Evolutionary conservation across 2,113 vertebrate species (phyloP), one percentile per base, ranked within the genome.

Genomic region (Entosphenus tridentatus): DNA sequence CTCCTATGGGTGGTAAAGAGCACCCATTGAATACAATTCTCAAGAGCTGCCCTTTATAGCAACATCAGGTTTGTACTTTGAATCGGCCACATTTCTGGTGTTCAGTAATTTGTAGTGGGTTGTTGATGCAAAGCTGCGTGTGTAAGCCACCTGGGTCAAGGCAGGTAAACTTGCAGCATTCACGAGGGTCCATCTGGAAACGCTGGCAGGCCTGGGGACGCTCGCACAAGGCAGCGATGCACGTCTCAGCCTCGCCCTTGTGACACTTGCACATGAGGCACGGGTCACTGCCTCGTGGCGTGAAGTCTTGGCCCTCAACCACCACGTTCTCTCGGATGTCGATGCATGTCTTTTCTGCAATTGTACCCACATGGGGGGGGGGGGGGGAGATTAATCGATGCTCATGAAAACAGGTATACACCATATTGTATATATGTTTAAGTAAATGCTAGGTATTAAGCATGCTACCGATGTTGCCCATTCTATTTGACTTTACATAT

Each of bases 151-250:
- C 92, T 79, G 87, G 85, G 76, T 97, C 93, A 54, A 92, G 79
- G 65, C 92, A 98, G 21, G 87, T 92, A 73, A 96, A 98, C 74
- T 90, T 98, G 86, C 93, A 98, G 83, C 93, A 98, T 75, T 96
- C 92, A 75, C 88, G 90, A 3, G 95, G 92, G 73, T 98, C 95
- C 74, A 93, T 98, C 13, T 83, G 86, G 68, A 90, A 96, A 72
- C 95, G 87, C 76, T 87, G 87, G 71, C 95, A 98, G 5, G 85
- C 86, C 77, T 97, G 92, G 0, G 95, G 95, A 57, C 91, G 80
- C 74, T 96, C 92, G 0, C 95, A 98, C 72, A 97, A 74, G 1
- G 95, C 95, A 0, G 95, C 95, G 71, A 98, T 92, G 0, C 95
- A 98, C 90, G 96, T 95, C 80, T 98, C 95, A 0, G 92, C 86